Base-by-base conservation (phyloP, 2,113 vertebrate species). In the Laterallus jamaicensis region DNA sequence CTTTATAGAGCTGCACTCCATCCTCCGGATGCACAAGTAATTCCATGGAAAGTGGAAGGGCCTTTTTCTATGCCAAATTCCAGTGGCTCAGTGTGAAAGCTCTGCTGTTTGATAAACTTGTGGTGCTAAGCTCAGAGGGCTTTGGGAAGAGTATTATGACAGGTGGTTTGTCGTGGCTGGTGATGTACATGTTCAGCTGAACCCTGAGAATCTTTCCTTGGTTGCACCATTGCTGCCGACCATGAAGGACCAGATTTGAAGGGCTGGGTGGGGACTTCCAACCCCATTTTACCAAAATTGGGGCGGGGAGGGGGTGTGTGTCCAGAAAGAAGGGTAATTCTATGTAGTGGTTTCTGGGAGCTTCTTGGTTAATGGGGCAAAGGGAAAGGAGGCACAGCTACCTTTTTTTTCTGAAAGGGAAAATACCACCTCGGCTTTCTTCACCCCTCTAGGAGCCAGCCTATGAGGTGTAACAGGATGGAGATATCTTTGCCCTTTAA, bases 111-210 rank as follows among this genome's bases (percentile, higher is more conserved):
- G 58, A 52, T 31, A 32, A 64, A 40, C 7, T 59, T 15, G 28
- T 35, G 22, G 13, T 42, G 29, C 25, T 73, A 56, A 83, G 6
- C 37, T 80, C 18, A 12, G 39, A 44, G 28, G 16, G 37, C 15
- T 92, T 5, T 85, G 77, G 35, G 22, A 66, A 74, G 40, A 29
- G 18, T 6, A 14, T 12, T 58, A 55, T 4, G 1, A 39, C 2
- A 4, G 0, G 2, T 0, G 2, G 11, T 37, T 49, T 68, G 39
- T 29, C 31, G 17, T 50, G 28, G 28, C 42, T 3, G 1, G 20
- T 39, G 40, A 44, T 2, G 3, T 5, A 28, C 16, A 6, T 0
- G 0, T 73, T 66, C 58, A 68, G 19, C 25, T 64, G 71, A 12
- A 32, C 32, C 42, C 54, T 64, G 63, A 80, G 29, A 67, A 19